These are phyloP conservation scores for Alouatta palliata DNA, from an alignment of 2,113 vertebrate genomes.

Conservation along the genomic window DNA sequence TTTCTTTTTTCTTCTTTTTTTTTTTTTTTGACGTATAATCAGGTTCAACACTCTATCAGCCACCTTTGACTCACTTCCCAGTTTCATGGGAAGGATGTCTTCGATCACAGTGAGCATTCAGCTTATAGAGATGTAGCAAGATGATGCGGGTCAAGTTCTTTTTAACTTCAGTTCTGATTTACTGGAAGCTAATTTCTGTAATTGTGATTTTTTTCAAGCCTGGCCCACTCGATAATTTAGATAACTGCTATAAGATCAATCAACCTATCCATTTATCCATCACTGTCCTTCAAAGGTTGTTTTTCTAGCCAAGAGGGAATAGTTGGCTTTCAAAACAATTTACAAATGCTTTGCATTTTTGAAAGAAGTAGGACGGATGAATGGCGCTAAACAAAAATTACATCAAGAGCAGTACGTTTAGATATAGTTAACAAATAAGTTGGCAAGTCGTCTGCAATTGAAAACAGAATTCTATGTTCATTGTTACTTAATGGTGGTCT, in stretches of 20 bases:
- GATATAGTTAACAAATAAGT: neutral
- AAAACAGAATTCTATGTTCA: neutral
- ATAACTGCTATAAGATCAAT: neutral
- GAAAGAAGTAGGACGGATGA: neutral
- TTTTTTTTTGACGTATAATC: neutral
- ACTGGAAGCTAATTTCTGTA: constrained; percentile 16
- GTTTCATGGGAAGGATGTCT: neutral
- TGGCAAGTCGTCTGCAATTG: neutral
- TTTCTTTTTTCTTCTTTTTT: neutral
- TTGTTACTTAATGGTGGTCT: neutral
- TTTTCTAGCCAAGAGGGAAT: constrained; percentile 1
- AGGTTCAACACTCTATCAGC: neutral
- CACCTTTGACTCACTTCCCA: neutral
- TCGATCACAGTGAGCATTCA: neutral
- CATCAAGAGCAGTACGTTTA: neutral
- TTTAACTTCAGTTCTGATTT: neutral
- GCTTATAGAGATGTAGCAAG: neutral
- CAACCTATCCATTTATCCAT: neutral
- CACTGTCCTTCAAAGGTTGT: neutral
- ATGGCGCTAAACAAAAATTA: neutral
- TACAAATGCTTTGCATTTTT: constrained; percentile 46
- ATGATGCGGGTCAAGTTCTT: neutral
- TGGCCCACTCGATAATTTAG: constrained; percentile 7
- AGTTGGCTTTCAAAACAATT: neutral
- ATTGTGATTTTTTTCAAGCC: neutral